Percentiles rank a stretch among this genome's conserved stretches.
Evolutionary conservation across 2,113 vertebrate species (phyloP).

Genomic region (Hyperopisus bebe): DNA sequence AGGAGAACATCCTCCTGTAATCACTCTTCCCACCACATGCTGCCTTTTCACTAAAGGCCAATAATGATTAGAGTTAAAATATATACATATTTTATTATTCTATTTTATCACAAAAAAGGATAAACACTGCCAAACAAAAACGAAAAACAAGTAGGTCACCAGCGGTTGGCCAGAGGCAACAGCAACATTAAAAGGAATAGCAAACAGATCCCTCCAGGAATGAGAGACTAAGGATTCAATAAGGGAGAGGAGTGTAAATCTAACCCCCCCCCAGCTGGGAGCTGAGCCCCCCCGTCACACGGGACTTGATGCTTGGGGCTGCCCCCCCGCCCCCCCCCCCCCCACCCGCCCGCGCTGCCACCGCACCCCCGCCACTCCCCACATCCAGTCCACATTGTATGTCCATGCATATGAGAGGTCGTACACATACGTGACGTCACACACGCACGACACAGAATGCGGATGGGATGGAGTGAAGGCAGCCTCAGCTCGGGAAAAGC

Average conservation of each 20-base stretch:
- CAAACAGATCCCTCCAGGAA: constrained; percentile 57
- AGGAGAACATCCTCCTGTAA: background rate
- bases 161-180: constrained; percentile 55
- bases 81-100: constrained; percentile 53
- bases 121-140: constrained; percentile 49
- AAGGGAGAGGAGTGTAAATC: constrained; percentile 1
- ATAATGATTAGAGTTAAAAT: constrained; percentile 43
- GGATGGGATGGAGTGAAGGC: constrained; percentile 68
- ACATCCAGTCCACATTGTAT: constrained; percentile 63
- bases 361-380: constrained; percentile 35
- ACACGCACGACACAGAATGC: constrained; percentile 64
- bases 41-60: constrained; percentile 33
- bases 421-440: constrained; percentile 67
- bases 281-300: background rate
- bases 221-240: constrained; percentile 27
- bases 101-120: constrained; percentile 49
- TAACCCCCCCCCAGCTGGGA: background rate
- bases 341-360: constrained; percentile 21
- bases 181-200: constrained; percentile 65
- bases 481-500: constrained; percentile 49
- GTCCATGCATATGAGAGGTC: constrained; percentile 71
- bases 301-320: background rate
- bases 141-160: constrained; percentile 63
- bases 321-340: background rate
- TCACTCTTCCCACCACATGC: background rate